These are phyloP conservation scores for Sebastes matsubarae DNA, from an alignment of 2,797 vertebrate genomes.

Conservation along the genomic window DNA sequence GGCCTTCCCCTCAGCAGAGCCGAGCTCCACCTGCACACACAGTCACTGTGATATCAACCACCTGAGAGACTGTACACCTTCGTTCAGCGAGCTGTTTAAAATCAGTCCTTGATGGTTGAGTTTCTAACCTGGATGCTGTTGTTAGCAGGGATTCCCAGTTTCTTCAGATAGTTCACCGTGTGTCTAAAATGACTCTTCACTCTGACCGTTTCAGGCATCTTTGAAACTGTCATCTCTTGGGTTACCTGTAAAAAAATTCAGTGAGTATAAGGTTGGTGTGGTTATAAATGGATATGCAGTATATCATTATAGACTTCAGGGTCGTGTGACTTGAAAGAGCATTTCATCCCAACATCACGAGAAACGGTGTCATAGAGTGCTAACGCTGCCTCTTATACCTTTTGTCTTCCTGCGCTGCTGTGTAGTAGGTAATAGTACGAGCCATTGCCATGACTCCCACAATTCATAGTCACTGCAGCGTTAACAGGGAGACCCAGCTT, in stretches of 20 bases:
- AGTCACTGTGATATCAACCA: neutral
- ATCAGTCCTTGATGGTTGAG: neutral
- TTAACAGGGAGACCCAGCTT: constrained; percentile 75
- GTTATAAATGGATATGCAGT: neutral
- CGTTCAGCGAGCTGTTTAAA: neutral
- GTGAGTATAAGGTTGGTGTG: neutral
- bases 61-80: neutral
- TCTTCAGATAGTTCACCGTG: constrained; percentile 74
- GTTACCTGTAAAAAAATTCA: constrained; percentile 70
- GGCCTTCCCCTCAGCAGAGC: constrained; percentile 62
- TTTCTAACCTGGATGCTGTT: constrained; percentile 80
- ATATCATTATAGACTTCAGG: neutral
- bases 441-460: constrained; percentile 51
- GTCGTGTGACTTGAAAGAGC: neutral
- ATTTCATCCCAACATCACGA: neutral
- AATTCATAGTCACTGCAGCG: constrained; percentile 65
- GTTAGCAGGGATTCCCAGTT: constrained; percentile 73
- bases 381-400: constrained; percentile 63
- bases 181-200: constrained; percentile 78
- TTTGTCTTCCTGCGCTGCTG: constrained; percentile 75
- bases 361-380: neutral
- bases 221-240: constrained; percentile 76
- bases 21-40: constrained; percentile 63
- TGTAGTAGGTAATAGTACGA: constrained; percentile 61
- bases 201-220: constrained; percentile 47